Conservation (phyloP, 2,888 invertebrate genomes). For the Norana najaformis region DNA sequence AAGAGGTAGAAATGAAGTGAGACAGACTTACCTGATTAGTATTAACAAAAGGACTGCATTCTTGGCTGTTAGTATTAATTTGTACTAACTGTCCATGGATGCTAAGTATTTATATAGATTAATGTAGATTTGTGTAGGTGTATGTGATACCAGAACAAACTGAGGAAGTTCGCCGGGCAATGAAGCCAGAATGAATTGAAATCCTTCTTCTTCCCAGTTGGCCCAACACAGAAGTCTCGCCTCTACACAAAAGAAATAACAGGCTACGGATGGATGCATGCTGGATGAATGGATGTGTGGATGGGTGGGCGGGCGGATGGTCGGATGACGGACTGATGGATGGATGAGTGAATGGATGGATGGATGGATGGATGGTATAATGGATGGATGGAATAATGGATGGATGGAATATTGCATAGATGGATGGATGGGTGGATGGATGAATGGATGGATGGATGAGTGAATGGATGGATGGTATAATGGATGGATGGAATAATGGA, state of each 20-base stretch:
- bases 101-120: not conserved
- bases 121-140: not conserved
- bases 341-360: not conserved
- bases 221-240: constrained; percentile 32
- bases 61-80: no score
- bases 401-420: not conserved
- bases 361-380: not conserved
- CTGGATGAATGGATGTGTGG: not conserved
- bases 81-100: no score
- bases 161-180: not conserved
- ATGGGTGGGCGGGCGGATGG: not conserved
- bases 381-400: not conserved
- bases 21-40: not conserved
- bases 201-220: constrained; percentile 34
- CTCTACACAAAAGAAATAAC: constrained; percentile 14
- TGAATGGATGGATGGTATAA: no score
- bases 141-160: constrained; percentile 20
- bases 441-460: not conserved
- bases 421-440: not conserved
- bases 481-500: not conserved
- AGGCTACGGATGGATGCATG: not conserved
- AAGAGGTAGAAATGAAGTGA: not conserved
- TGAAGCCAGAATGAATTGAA: constrained; percentile 28
- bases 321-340: not conserved
- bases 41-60: no score